phyloP scores from a whole-genome alignment of 2,797 vertebrate genomes.

The Mus minutoides region DNA sequence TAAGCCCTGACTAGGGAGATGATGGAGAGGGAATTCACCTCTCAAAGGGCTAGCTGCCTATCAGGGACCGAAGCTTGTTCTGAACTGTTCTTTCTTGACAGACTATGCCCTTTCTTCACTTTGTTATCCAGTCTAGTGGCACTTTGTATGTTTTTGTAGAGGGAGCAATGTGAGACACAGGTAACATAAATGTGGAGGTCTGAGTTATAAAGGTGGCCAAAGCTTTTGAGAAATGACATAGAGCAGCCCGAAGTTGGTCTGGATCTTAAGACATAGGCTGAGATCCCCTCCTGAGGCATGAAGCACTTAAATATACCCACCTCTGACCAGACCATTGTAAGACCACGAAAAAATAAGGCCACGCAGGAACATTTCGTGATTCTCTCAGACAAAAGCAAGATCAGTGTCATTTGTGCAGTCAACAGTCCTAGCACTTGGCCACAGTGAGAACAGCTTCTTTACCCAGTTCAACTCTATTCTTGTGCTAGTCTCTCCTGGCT shows the following conservation, averaged over 20 bases:
- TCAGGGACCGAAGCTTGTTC: not conserved
- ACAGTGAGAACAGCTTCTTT: not conserved
- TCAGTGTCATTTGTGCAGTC: not conserved
- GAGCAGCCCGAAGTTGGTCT: not conserved
- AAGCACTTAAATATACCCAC: not conserved
- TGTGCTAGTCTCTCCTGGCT: not conserved
- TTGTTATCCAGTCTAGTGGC: not conserved
- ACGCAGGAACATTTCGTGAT: not conserved
- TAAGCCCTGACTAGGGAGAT: not conserved
- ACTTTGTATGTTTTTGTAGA: not conserved
- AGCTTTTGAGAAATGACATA: not conserved
- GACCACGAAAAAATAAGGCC: not conserved
- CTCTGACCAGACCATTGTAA: not conserved
- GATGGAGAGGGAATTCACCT: not conserved
- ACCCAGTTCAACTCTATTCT: not conserved
- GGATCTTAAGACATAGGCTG: not conserved
- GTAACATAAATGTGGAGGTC: not conserved
- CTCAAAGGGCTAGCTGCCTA: not conserved
- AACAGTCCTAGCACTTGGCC: not conserved
- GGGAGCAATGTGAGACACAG: not conserved
- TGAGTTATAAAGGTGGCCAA: not conserved
- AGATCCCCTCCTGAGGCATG: not conserved
- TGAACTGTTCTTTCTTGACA: not conserved
- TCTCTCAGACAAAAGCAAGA: not conserved
- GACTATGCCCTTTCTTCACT: not conserved